A percentile compares a stretch with the other conserved stretches of the same genome.
Evolutionary conservation across 2,797 vertebrate species (phyloP).

Genomic region (Limosa lapponica): DNA sequence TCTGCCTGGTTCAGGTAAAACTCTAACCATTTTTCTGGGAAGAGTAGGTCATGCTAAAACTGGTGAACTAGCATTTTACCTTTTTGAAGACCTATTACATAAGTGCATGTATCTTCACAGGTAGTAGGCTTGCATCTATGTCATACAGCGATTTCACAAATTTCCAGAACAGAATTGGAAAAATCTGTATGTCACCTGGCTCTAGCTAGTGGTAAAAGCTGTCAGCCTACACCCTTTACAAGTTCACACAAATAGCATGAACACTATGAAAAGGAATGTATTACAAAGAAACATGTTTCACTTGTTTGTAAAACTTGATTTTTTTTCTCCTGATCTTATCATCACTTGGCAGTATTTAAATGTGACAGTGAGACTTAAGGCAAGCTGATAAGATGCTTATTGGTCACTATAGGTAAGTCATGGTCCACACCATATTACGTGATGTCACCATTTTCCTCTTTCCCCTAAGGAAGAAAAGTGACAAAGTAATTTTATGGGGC

Average conservation of each 20-base stretch:
- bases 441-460: not conserved
- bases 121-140: not conserved
- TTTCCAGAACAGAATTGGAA: not conserved
- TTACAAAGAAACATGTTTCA: not conserved
- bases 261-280: not conserved
- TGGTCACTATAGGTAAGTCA: not conserved
- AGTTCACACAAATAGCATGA: not conserved
- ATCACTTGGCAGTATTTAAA: not conserved
- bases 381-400: not conserved
- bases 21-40: not conserved
- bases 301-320: not conserved
- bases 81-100: not conserved
- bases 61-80: not conserved
- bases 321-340: not conserved
- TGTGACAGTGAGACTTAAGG: not conserved
- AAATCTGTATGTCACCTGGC: not conserved
- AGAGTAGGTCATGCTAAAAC: not conserved
- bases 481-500: not conserved
- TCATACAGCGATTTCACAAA: not conserved
- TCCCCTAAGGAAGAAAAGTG: not conserved
- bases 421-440: not conserved
- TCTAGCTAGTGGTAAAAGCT: not conserved
- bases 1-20: slow-evolving; percentile 93
- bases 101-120: not conserved
- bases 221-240: not conserved